phyloP scores from a whole-genome alignment of 1,140 invertebrate species.

The Drosophila jambulina region DNA sequence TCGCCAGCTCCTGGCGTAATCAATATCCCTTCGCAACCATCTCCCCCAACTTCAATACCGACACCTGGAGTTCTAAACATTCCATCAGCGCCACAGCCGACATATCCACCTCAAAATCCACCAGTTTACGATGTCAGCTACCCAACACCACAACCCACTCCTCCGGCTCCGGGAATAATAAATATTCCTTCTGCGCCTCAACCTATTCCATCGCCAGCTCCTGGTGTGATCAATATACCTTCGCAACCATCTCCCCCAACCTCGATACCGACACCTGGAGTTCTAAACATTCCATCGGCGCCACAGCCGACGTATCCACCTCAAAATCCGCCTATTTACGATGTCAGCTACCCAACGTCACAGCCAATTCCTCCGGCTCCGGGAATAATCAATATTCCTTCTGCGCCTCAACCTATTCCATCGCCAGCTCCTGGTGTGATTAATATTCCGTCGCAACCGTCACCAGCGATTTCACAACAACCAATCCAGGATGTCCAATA shows the following conservation, averaged over 20 bases:
- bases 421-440: constrained; percentile 35
- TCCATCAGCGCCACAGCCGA: constrained; percentile 20
- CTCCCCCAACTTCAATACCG: constrained; percentile 12
- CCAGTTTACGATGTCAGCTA: constrained; percentile 58
- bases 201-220: constrained; percentile 18
- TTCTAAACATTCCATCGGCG: constrained; percentile 29
- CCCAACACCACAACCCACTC: constrained; percentile 15
- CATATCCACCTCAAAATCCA: constrained; percentile 5
- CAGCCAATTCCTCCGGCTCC: constrained; percentile 18
- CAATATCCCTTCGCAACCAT: constrained; percentile 40
- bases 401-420: constrained; percentile 20
- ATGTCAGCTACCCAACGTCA: constrained; percentile 62
- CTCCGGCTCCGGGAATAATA: constrained; percentile 21
- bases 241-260: constrained; percentile 15
- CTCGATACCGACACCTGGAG: constrained; percentile 12
- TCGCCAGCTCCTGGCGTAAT: constrained; percentile 35
- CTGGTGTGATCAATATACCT: constrained; percentile 52
- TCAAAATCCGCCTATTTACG: constrained; percentile 2
- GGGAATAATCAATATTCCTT: constrained; percentile 41
- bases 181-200: constrained; percentile 41
- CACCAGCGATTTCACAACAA: constrained; percentile 10
- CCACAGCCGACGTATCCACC: constrained; percentile 19
- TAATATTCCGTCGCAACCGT: constrained; percentile 40
- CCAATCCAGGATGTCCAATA: constrained; percentile 20
- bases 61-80: constrained; percentile 31